Base-by-base conservation (phyloP, 1,140 invertebrate species). In the Aphidius ervi region DNA sequence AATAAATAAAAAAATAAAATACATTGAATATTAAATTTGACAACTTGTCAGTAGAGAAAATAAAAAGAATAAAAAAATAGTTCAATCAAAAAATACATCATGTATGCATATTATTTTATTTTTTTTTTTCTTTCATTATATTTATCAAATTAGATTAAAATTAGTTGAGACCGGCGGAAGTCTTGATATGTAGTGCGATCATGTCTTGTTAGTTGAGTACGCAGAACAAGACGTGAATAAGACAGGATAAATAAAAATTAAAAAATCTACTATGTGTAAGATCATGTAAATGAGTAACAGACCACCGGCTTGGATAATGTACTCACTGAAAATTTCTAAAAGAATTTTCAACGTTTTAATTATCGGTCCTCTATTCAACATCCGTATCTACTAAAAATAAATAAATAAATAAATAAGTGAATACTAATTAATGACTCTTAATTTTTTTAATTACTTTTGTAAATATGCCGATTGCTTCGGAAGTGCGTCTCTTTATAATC, bases 341-440 rank as follows among this genome's bases (percentile, higher is more conserved):
- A 68, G 73, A 78, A 77, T 71, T 70, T 52, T 46, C 56, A 54
- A 48, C 59, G 41, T 39, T 64, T 48, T 41, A 48, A 52, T 63
- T 52, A 40, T 59, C 53, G 40, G 39, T 62, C 10, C 58, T 64
- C 58, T 52, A 63, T 65, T 47, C 58, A 49, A 58, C 65, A 65
- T 69, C 58, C 65, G 46, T 40, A 47, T 31, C 31, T 47, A 43
- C 55, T 63, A 74, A 73, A 31, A 31, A 31, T 3, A 31, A 31
- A 31, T 31, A 31, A 31, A 31, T 3, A 31, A 31, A 31, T 31
- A 31, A 31, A 31, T 31, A 78, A 75, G 70, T 74, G 74, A 76
- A 79, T 79, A 69, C 71, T 80, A 79, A 80, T 80, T 77, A 80
- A 79, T 80, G 74, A 71, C 77, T 74, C 75, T 80, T 79, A 78